A percentile compares a stretch with the other conserved stretches of the same genome.
These are phyloP conservation scores for Leptopilina myrica DNA, from an alignment of 2,888 invertebrate species.

Conservation along the genomic window DNA sequence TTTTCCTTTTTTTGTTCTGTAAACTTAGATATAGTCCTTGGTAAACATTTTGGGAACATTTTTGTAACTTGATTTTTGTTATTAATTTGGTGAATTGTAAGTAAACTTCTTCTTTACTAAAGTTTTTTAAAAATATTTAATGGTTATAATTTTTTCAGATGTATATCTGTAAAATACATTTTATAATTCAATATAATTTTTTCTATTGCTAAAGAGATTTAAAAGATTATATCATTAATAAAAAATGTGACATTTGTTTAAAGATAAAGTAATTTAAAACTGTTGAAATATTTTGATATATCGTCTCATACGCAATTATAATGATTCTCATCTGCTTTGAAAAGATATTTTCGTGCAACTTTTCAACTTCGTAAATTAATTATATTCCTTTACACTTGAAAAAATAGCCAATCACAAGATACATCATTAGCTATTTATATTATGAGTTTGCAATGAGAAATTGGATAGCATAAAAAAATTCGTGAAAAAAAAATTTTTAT, in stretches of 20 bases:
- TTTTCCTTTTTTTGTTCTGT: background rate
- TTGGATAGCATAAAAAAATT: background rate
- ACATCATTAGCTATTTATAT: conserved; percentile 23
- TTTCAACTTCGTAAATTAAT: conserved; percentile 35
- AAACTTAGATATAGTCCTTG: too few species aligned
- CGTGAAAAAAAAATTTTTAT: background rate
- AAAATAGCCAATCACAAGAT: conserved; percentile 17
- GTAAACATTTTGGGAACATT: background rate
- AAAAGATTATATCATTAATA: background rate
- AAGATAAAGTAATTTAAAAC: conserved; percentile 24
- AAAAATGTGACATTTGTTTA: background rate
- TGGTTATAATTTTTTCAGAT: too few species aligned
- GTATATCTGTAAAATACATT: too few species aligned
- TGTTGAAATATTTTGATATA: conserved; percentile 1
- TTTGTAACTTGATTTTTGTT: background rate
- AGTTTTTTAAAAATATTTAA: too few species aligned
- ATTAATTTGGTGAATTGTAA: background rate
- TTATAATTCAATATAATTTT: too few species aligned
- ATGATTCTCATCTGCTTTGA: conserved; percentile 17
- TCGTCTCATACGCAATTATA: background rate
- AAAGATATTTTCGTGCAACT: conserved; percentile 25
- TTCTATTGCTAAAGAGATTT: too few species aligned
- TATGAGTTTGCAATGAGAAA: conserved; percentile 9
- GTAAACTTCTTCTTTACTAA: too few species aligned
- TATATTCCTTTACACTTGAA: background rate